phyloP scores from a whole-genome alignment of 2,888 invertebrate species.

The Cephus sareptanus region DNA sequence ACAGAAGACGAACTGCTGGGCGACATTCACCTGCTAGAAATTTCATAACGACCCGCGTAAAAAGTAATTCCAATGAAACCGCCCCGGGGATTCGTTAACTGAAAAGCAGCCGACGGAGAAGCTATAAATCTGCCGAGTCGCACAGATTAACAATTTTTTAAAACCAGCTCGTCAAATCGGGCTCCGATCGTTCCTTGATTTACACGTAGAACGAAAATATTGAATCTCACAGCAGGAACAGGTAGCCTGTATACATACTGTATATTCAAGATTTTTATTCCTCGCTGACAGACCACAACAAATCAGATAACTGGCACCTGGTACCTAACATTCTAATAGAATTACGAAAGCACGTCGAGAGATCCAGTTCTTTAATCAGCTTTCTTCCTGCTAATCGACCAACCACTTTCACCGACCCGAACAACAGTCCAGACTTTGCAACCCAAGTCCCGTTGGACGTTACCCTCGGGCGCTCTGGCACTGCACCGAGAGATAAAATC shows the following conservation, averaged over 20 bases:
- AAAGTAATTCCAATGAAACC: background rate
- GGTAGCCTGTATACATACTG: background rate
- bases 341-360: background rate
- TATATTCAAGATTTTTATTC: background rate
- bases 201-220: background rate
- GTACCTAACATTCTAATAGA: background rate
- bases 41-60: background rate
- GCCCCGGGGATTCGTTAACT: background rate
- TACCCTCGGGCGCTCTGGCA: slow-evolving; percentile 20
- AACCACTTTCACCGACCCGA: background rate
- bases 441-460: slow-evolving; percentile 26
- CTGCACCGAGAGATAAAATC: slow-evolving; percentile 9
- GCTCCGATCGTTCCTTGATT: background rate
- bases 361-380: background rate
- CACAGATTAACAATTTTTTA: background rate
- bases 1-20: background rate
- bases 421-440: background rate
- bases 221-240: background rate
- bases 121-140: background rate
- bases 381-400: background rate
- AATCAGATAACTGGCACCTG: background rate
- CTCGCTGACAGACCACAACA: background rate
- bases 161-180: background rate
- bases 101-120: background rate
- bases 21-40: background rate